Base-by-base conservation (phyloP, 2,113 vertebrate genomes). In the Nycticebus coucang region DNA sequence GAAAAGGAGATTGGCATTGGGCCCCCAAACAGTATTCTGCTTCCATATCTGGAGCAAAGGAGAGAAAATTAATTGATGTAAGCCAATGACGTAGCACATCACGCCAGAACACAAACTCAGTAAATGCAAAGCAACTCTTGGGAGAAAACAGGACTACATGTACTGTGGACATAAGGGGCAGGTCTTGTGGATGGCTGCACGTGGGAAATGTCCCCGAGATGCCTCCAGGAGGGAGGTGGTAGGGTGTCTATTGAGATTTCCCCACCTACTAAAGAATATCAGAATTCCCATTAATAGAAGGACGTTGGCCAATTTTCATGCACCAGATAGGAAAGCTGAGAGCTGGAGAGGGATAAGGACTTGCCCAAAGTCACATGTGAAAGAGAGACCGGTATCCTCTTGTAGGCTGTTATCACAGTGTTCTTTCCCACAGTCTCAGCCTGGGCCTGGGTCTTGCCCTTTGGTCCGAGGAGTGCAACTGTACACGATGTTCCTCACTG, bases 391-490 rank as follows among this genome's bases (percentile, higher is more conserved):
- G 5, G 14, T 37, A 45, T 14, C 28, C 12, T 68, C 26, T 50
- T 74, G 18, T 68, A 4, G 18, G 10, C 68, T 7, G 45, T 62
- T 18, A 3, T 35, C 18, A n/a, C 6, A 4, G 0, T 3, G 28
- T 30, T 11, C 37, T 55, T 59, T n/a, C 24, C 55, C 55, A 19
- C 33, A 0, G 53, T 57, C 19, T 91, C 45, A 4, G 3, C 33
- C 1, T 2, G 45, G 11, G 33, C 24, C 41, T 26, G 15, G 17
- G 1, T 41, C 35, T 87, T 79, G 15, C 66, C 55, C 57, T 59
- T 12, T 21, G 57, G 37, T 66, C 18, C 2, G 55, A 93, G 60
- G 83, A 74, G 30, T 1, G 33, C 45, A 50, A 8, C 45, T 50
- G 10, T 50, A 50, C 45, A 50, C 8, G 45, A 8, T 68, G 8